Evolutionary conservation across 2,797 vertebrate genomes (phyloP), one percentile per base, ranked within the genome.

Genomic region (Xyrichtys novacula): DNA sequence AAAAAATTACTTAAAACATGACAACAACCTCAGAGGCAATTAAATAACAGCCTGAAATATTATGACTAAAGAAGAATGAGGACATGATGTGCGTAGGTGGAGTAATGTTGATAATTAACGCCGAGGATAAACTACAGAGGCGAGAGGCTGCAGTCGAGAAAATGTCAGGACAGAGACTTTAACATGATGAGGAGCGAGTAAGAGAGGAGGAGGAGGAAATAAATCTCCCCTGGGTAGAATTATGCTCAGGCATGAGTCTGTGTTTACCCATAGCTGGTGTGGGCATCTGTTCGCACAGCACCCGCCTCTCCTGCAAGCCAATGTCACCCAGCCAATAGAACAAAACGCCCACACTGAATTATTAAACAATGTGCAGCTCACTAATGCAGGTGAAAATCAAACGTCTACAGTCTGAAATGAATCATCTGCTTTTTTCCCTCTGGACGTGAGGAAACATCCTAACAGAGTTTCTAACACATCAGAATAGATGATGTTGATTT

Each of bases 221-320:
- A 68, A 76, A 73, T 76, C 78, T 78, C 83, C 84, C 70, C 38
- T 47, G 66, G 74, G 74, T 69, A 70, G 53, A 83, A 80, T 89
- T 78, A 78, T 81, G 81, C 74, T 56, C 70, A 78, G 68, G 77
- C 76, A 76, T 78, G 71, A 44, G 36, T 77, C 84, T 86, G 81
- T 89, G 88, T 91, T 92, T 89, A 90, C 80, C 78, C 64, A 64
- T 78, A 77, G 80, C 78, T 82, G 75, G 74, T 78, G 81, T 63
- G 83, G 90, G 91, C 93, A 93, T 93, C 91, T 93, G 92, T 84
- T 93, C 84, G 40, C 91, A 66, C 90, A 88, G 92, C 86, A 85
- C 58, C 76, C 40, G 47, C 65, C 85, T 83, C 78, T 86, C 64
- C 87, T 61, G 65, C 70, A 42, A 69, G 80, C 87, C 88, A 89